Evolutionary conservation across 2,113 vertebrate species (phyloP).

Genomic region (Pachypanchax playfairii): DNA sequence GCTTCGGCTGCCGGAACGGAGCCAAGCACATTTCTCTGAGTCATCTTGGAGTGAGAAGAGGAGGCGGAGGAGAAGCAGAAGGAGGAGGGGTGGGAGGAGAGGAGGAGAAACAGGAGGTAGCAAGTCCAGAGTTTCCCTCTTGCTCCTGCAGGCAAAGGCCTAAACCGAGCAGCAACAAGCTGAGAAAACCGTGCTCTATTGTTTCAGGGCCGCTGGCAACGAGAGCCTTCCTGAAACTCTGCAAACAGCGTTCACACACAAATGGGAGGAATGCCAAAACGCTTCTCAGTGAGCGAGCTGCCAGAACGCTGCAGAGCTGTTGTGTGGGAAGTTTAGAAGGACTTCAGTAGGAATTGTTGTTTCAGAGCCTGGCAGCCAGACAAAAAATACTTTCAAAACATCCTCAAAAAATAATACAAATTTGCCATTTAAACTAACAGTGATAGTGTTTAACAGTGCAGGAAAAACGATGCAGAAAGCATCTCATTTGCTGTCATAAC

Average conservation of each 20-base stretch:
- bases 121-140: constrained; percentile 70
- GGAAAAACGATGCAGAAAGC: too few species aligned
- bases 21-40: constrained; percentile 81
- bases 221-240: constrained; percentile 67
- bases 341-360: constrained; percentile 55
- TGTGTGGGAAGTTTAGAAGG: constrained; percentile 60
- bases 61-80: not conserved
- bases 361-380: constrained; percentile 37
- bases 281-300: constrained; percentile 49
- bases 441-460: not conserved
- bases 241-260: constrained; percentile 59
- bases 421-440: too few species aligned
- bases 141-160: constrained; percentile 53
- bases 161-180: constrained; percentile 51
- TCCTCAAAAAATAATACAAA: constrained; percentile 16
- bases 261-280: constrained; percentile 52
- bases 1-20: constrained; percentile 45
- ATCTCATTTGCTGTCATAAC: not conserved
- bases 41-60: constrained; percentile 58
- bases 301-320: constrained; percentile 57
- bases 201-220: constrained; percentile 69
- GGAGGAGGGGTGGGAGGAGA: constrained; percentile 12
- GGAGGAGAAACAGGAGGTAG: constrained; percentile 60
- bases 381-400: constrained; percentile 7
- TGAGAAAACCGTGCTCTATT: constrained; percentile 63